Evolutionary conservation across 1,140 invertebrate genomes (phyloP).

Genomic region (Marisa cornuarietis): DNA sequence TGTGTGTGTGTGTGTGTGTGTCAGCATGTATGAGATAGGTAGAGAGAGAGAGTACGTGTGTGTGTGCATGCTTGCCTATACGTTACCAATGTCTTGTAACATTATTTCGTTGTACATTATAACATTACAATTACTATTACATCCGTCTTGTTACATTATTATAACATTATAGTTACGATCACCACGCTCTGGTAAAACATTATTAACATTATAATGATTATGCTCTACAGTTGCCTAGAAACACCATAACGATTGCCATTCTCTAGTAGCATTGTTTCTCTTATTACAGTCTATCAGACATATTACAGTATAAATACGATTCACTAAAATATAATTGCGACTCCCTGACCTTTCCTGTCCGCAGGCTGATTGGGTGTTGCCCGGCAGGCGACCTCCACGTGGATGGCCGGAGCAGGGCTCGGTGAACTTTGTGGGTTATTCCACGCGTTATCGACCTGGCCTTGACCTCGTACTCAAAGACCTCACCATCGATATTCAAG

Average conservation of each 20-base stretch:
- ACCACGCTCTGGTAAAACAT: too few species aligned
- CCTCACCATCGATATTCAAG: constrained; percentile 43
- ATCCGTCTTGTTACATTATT: not conserved
- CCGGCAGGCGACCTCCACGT: constrained; percentile 23
- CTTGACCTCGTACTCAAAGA: constrained; percentile 52
- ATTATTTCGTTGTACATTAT: not conserved
- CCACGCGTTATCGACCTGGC: constrained; percentile 44
- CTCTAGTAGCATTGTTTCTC: not conserved
- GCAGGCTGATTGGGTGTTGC: constrained; percentile 45
- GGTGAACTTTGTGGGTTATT: constrained; percentile 79
- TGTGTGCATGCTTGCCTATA: not conserved
- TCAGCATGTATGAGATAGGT: not conserved
- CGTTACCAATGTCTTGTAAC: not conserved
- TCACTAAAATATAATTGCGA: too few species aligned
- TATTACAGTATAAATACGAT: too few species aligned
- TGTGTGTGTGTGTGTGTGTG: not conserved
- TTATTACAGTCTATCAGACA: not conserved
- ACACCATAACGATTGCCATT: not conserved
- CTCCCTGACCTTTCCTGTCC: not conserved
- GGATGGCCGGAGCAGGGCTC: constrained; percentile 68
- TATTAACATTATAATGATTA: constrained; percentile 7
- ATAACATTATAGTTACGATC: not conserved
- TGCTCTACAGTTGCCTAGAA: not conserved
- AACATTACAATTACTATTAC: not conserved
- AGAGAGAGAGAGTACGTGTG: not conserved